phyloP scores from a whole-genome alignment of 2,113 vertebrate genomes.

The Tetrax tetrax region DNA sequence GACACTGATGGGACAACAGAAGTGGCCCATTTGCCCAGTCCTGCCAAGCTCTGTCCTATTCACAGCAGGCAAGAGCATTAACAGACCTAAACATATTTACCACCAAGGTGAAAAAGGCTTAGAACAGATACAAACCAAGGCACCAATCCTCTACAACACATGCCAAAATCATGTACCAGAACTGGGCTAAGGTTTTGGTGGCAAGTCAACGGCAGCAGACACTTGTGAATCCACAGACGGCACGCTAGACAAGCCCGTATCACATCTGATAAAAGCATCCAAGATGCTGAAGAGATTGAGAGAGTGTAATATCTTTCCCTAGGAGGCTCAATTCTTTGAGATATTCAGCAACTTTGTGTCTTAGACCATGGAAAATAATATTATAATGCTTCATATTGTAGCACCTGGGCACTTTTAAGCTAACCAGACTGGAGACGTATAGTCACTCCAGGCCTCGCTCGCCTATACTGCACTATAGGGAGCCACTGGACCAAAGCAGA shows the following conservation, averaged over 20 bases:
- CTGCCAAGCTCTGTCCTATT: background rate
- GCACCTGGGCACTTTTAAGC: background rate
- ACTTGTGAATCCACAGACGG: background rate
- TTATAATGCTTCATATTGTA: background rate
- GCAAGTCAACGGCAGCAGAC: background rate
- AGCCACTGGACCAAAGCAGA: background rate
- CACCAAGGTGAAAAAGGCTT: background rate
- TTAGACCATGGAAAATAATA: background rate
- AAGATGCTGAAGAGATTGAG: background rate
- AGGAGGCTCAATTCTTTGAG: background rate
- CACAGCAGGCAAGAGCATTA: background rate
- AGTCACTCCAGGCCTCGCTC: background rate
- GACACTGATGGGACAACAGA: background rate
- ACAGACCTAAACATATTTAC: background rate
- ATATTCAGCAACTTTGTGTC: background rate
- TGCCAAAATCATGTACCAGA: background rate
- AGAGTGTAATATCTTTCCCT: background rate
- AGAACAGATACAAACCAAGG: background rate
- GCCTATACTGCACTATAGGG: background rate
- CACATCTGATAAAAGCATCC: background rate
- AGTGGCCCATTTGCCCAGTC: background rate
- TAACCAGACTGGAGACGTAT: background rate
- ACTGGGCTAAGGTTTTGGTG: background rate
- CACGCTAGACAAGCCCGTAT: background rate
- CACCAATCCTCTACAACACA: background rate